These are phyloP conservation scores for Stenodera caucasica DNA, from an alignment of 2,888 invertebrate genomes.

Conservation along the genomic window DNA sequence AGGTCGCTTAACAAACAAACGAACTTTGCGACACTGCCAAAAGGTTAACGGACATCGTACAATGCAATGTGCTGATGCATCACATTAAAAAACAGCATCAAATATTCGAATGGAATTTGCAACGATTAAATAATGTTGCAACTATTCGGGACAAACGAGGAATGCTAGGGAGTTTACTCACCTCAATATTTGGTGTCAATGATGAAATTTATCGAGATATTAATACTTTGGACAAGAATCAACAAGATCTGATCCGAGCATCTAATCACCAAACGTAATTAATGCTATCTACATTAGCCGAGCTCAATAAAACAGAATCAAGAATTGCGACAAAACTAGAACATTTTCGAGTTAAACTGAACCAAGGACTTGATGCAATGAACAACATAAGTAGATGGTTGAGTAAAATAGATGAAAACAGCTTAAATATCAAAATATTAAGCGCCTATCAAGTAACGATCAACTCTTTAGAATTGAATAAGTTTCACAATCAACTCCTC, in stretches of 20 bases:
- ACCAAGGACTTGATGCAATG: conserved; percentile 13
- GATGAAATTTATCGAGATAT: conserved; percentile 19
- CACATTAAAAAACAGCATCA: too few species aligned
- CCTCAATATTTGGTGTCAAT: conserved; percentile 18
- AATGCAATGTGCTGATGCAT: too few species aligned
- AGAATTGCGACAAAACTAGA: conserved; percentile 8
- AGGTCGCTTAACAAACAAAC: too few species aligned
- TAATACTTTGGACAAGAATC: conserved; percentile 12
- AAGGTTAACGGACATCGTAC: too few species aligned
- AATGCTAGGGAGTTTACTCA: conserved; percentile 10
- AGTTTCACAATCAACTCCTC: too few species aligned
- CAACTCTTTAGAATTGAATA: background rate
- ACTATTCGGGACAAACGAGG: conserved; percentile 9
- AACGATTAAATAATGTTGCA: background rate
- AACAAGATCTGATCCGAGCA: conserved; percentile 9
- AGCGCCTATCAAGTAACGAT: conserved; percentile 1
- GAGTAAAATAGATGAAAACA: background rate
- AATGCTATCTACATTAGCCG: conserved; percentile 9
- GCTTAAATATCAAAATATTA: background rate
- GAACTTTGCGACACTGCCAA: too few species aligned
- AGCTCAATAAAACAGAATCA: conserved; percentile 13
- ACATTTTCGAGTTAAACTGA: conserved; percentile 3
- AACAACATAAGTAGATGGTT: conserved; percentile 12
- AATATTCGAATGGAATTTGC: too few species aligned
- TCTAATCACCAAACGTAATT: conserved; percentile 15